These are phyloP conservation scores for Stictonetta naevosa DNA, from an alignment of 2,113 vertebrate species.

Conservation along the genomic window DNA sequence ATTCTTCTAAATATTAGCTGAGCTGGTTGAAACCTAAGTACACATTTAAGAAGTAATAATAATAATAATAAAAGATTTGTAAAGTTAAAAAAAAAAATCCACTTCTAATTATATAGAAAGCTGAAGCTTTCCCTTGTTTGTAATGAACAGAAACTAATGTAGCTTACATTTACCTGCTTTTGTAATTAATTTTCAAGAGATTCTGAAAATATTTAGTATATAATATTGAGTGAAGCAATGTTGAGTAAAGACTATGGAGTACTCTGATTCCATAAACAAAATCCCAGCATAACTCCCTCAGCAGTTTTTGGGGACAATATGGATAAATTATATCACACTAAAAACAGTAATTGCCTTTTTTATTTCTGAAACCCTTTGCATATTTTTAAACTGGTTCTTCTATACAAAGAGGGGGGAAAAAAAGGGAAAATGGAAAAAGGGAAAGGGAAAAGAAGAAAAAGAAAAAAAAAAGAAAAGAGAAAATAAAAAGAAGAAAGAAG, in stretches of 20 bases:
- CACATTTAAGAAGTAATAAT: rapidly evolving
- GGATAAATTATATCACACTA: neutral
- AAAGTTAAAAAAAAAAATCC: neutral
- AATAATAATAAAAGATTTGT: neutral
- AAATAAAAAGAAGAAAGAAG: too few species aligned
- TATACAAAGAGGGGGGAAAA: neutral
- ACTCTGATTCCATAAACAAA: neutral
- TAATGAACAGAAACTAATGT: neutral
- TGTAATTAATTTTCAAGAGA: neutral
- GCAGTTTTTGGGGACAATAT: neutral
- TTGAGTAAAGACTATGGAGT: neutral
- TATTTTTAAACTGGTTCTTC: neutral
- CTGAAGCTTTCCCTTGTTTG: neutral
- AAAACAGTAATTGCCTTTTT: neutral
- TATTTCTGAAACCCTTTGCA: neutral
- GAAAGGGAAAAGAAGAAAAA: too few species aligned
- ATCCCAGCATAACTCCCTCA: neutral
- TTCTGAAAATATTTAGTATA: neutral
- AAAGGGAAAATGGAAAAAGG: neutral
- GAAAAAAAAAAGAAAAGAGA: too few species aligned
- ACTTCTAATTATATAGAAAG: neutral
- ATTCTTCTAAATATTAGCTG: neutral
- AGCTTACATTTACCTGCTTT: neutral
- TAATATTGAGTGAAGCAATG: neutral
- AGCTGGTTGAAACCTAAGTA: neutral